These are phyloP conservation scores for Pollenia griseotomentosa DNA, from an alignment of 2,888 invertebrate genomes.

Conservation along the genomic window DNA sequence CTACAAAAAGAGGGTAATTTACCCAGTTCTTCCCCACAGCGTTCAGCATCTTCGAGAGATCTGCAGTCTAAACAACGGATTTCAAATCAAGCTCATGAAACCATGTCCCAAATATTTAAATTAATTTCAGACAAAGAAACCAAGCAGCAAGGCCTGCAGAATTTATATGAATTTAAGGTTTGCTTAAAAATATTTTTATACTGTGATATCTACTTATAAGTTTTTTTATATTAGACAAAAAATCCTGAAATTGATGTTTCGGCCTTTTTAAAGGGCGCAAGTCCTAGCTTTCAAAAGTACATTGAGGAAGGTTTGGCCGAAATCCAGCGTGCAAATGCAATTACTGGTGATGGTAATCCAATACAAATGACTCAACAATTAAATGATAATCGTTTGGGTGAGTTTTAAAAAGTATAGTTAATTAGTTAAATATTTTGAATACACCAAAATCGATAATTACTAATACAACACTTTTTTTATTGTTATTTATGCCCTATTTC, in stretches of 20 bases:
- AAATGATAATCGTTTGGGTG: slow-evolving; percentile 75
- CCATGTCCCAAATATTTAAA: slow-evolving; percentile 94
- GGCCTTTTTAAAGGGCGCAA: slow-evolving; percentile 83
- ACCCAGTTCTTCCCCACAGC: slow-evolving; percentile 81
- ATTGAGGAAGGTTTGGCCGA: slow-evolving; percentile 84
- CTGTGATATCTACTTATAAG: not conserved
- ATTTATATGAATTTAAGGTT: slow-evolving; percentile 84
- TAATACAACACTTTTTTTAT: not conserved
- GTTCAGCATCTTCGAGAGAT: slow-evolving; percentile 81
- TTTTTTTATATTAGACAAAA: slow-evolving; percentile 78
- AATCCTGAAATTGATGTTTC: slow-evolving; percentile 83
- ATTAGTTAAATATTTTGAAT: too few relatives aligned
- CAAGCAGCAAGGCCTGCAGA: slow-evolving; percentile 90
- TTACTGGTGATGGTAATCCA: slow-evolving; percentile 45
- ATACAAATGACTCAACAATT: slow-evolving; percentile 56
- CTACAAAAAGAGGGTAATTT: slow-evolving; percentile 86
- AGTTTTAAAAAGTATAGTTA: slow-evolving; percentile 12
- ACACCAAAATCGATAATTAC: too few relatives aligned
- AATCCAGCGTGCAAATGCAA: slow-evolving; percentile 78
- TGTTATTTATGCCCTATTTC: too few relatives aligned
- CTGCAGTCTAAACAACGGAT: slow-evolving; percentile 85
- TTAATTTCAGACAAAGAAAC: slow-evolving; percentile 95
- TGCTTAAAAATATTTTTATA: not conserved
- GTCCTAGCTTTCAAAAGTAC: slow-evolving; percentile 83
- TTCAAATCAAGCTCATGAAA: slow-evolving; percentile 92